Evolutionary conservation across 2,113 vertebrate genomes (phyloP).

Genomic region (Thunnus maccoyii): DNA sequence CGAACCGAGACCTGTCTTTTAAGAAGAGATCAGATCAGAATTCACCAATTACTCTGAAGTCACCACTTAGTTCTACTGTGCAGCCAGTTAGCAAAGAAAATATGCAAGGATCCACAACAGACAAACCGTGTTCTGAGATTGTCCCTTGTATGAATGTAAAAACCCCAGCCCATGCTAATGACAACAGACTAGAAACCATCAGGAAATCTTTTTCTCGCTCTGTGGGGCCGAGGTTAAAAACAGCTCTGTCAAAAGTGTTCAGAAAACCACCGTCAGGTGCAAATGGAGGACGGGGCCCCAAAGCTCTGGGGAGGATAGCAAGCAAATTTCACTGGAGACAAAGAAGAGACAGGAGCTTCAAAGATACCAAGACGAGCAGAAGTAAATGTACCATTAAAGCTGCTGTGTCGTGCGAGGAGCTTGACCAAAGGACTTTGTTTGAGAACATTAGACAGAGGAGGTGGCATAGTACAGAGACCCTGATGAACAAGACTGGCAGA

Average conservation of each 20-base stretch:
- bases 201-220: slow-evolving; percentile 73
- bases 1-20: slow-evolving; percentile 74
- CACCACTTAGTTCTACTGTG: slow-evolving; percentile 37
- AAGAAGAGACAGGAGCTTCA: slow-evolving; percentile 64
- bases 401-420: slow-evolving; percentile 85
- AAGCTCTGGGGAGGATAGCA: slow-evolving; percentile 64
- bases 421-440: slow-evolving; percentile 78
- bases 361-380: slow-evolving; percentile 62
- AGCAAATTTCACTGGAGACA: slow-evolving; percentile 63
- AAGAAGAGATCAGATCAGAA: slow-evolving; percentile 65
- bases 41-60: slow-evolving; percentile 36
- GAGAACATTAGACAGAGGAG: slow-evolving; percentile 63
- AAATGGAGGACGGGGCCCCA: slow-evolving; percentile 70
- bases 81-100: slow-evolving; percentile 63
- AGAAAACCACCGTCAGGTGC: slow-evolving; percentile 76
- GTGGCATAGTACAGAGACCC: slow-evolving; percentile 88
- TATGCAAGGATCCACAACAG: slow-evolving; percentile 38
- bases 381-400: slow-evolving; percentile 75
- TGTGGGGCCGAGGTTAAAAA: slow-evolving; percentile 76
- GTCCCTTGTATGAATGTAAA: slow-evolving; percentile 42
- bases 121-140: slow-evolving; percentile 44
- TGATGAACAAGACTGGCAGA: slow-evolving; percentile 75
- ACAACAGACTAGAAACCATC: slow-evolving; percentile 64
- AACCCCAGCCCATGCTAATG: slow-evolving; percentile 28
- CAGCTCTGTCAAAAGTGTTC: slow-evolving; percentile 69